A percentile compares a stretch with the other conserved stretches of the same genome.
Evolutionary conservation across 2,797 vertebrate species (phyloP).

Genomic region (Xerus rutilus): DNA sequence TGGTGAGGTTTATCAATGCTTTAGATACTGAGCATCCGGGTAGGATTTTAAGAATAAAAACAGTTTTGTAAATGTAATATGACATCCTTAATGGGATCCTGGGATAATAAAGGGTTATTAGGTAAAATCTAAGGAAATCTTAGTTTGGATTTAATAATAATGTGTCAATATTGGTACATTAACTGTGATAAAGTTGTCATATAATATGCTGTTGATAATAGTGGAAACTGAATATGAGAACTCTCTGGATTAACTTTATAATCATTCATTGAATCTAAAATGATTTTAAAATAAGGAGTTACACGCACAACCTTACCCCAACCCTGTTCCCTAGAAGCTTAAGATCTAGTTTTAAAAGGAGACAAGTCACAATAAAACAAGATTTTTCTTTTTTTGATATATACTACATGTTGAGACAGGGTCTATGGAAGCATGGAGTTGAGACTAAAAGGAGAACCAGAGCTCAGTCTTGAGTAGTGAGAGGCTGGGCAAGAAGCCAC

Average conservation of each 20-base stretch:
- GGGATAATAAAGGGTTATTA: background rate
- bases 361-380: background rate
- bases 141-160: background rate
- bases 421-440: background rate
- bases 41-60: slow-evolving; percentile 1
- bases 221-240: background rate
- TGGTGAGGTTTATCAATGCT: background rate
- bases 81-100: background rate
- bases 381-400: background rate
- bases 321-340: background rate
- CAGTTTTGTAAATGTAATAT: background rate
- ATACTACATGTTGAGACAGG: background rate
- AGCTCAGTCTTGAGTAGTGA: background rate
- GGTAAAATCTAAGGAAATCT: slow-evolving; percentile 28
- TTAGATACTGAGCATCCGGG: background rate
- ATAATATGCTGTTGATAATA: background rate
- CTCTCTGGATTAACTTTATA: background rate
- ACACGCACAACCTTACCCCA: background rate
- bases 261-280: background rate
- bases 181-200: background rate
- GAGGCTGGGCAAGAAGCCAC: background rate
- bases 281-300: slow-evolving; percentile 40
- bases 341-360: slow-evolving; percentile 15
- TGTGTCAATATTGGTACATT: background rate
- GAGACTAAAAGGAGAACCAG: background rate